Evolutionary conservation across 2,888 invertebrate genomes (phyloP).

Genomic region (Lamellibrachia satsuma): DNA sequence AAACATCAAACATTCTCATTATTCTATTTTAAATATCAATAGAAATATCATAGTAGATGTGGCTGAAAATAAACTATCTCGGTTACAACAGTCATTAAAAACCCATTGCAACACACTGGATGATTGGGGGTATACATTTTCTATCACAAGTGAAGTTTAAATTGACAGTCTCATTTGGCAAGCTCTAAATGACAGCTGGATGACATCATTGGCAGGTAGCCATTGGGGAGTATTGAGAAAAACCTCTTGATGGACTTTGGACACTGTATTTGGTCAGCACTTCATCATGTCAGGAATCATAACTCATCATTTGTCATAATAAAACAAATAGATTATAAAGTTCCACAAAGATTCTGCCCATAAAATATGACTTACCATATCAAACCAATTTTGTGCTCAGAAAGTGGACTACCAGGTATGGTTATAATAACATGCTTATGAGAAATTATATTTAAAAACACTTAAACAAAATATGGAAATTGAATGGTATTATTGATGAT

Average conservation of each 20-base stretch:
- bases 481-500: too few relatives aligned
- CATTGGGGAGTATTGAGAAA: background rate
- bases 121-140: background rate
- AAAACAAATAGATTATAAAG: background rate
- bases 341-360: background rate
- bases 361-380: background rate
- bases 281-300: background rate
- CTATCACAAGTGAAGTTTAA: background rate
- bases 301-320: background rate
- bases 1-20: background rate
- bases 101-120: background rate
- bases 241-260: background rate
- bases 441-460: too few relatives aligned
- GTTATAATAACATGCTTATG: background rate
- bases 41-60: background rate
- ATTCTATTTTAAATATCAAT: background rate
- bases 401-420: background rate
- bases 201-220: background rate
- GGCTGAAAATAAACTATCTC: background rate
- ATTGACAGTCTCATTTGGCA: background rate
- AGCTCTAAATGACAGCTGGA: background rate
- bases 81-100: background rate
- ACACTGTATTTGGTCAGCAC: background rate
- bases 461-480: too few relatives aligned
- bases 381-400: background rate